phyloP scores from a whole-genome alignment of 2,888 invertebrate species.

The Perizoma flavofasciatum region DNA sequence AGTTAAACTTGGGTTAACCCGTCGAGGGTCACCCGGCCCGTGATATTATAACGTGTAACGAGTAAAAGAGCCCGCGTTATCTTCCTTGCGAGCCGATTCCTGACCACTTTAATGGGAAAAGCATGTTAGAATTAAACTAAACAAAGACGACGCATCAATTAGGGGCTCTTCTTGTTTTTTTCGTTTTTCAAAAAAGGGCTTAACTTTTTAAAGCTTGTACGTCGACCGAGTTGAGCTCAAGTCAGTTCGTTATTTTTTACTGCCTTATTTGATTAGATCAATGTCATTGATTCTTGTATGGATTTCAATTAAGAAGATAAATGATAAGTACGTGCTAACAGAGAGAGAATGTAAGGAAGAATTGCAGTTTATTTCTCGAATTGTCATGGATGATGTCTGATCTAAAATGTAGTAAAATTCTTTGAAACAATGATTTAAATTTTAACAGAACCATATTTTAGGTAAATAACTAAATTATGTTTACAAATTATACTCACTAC shows the following conservation, averaged over 20 bases:
- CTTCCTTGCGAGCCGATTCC: slow-evolving; percentile 76
- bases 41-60: slow-evolving; percentile 82
- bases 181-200: slow-evolving; percentile 69
- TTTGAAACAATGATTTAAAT: too few relatives aligned
- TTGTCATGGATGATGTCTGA: too few relatives aligned
- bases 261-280: slow-evolving; percentile 79
- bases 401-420: too few relatives aligned
- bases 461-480: too few relatives aligned
- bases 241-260: slow-evolving; percentile 75
- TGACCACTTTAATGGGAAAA: slow-evolving; percentile 84
- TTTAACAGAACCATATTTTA: too few relatives aligned
- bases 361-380: neutral
- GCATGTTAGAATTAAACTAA: slow-evolving; percentile 85
- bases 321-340: slow-evolving; percentile 55
- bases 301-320: slow-evolving; percentile 77
- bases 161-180: slow-evolving; percentile 71
- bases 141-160: slow-evolving; percentile 85
- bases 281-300: slow-evolving; percentile 79
- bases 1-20: slow-evolving; percentile 72
- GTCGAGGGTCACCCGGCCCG: slow-evolving; percentile 62
- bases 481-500: too few relatives aligned
- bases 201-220: slow-evolving; percentile 78
- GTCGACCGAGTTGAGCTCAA: slow-evolving; percentile 70
- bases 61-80: slow-evolving; percentile 82
- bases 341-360: slow-evolving; percentile 5